Base-by-base conservation (phyloP, 2,113 vertebrate genomes). In the Phrynosoma blainvillii region DNA sequence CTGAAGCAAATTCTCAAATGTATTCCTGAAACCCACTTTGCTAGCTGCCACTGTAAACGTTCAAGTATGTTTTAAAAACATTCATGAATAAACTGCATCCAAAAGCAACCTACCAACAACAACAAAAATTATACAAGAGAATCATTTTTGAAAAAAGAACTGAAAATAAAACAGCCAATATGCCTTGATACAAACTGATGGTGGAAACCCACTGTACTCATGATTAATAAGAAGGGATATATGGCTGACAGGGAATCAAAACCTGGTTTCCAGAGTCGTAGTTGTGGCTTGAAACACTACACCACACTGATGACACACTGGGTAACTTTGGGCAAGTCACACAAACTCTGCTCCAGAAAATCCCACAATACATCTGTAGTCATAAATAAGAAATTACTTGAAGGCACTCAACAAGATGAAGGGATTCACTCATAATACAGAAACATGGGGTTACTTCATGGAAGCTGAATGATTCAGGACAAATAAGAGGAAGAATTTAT, bases 21-120 rank as follows among this genome's bases (percentile, higher is more conserved):
- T 79, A 47, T 79, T 27, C 4, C n/a, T 13, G 59, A 74, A 89
- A 40, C 1, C 18, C 36, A 30, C 10, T 0, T 88, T 12, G 75
- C 12, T 73, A 92, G 14, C 5, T 56, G 75, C 82, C 78, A 79
- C 1, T 21, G 6, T 52, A 84, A 27, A 88, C 83, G 68, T 74
- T 36, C 62, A 73, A 23, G 10, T 73, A 42, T 62, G 18, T 62
- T 79, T 36, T 56, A n/a, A 27, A 27, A 59, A 42, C 36, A 74
- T 56, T 30, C 23, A 62, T 62, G 25, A 62, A n/a, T 71, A 47
- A 71, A 25, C 52, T 52, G 21, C 3, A 52, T 65, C 21, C 2
- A 40, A 59, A 70, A 21, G 6, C 1, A 87, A 12, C 5, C 20
- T 52, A 54, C 4, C 13, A 13, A 62, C 16, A 62, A 18, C 13